Evolutionary conservation across 2,113 vertebrate species (phyloP).

Genomic region (Galeopterus variegatus): DNA sequence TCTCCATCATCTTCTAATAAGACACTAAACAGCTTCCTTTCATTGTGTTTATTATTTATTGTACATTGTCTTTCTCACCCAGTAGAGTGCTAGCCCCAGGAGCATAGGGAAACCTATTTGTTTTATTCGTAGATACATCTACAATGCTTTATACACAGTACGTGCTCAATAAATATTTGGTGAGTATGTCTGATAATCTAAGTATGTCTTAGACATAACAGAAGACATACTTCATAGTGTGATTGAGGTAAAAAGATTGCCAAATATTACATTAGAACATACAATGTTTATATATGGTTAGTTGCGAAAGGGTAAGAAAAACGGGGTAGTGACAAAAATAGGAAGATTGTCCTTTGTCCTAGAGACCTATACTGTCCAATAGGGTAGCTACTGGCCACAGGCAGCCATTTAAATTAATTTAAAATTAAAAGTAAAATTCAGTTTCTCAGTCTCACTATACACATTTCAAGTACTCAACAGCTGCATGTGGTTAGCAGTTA

Average conservation of each 20-base stretch:
- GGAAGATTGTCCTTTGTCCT: neutral
- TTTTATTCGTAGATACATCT: neutral
- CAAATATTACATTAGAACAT: neutral
- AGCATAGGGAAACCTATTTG: neutral
- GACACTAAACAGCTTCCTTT: neutral
- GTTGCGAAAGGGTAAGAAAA: neutral
- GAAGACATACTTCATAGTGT: conserved; percentile 7
- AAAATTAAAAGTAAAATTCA: neutral
- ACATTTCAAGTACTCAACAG: neutral
- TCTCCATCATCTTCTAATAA: neutral
- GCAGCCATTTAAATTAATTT: neutral
- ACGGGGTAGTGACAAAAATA: neutral
- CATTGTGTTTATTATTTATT: neutral
- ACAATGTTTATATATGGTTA: neutral
- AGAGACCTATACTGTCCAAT: neutral
- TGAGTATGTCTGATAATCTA: neutral
- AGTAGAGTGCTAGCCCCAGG: neutral
- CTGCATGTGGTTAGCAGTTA: neutral
- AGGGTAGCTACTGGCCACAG: neutral
- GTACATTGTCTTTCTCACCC: neutral
- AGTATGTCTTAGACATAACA: neutral
- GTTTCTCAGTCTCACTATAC: neutral
- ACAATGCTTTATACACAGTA: neutral
- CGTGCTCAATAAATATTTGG: neutral
- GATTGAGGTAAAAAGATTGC: neutral